A percentile compares a stretch with the other conserved stretches of the same genome.
Conservation (phyloP, 2,888 invertebrate species). For the Calameuta filiformis region DNA sequence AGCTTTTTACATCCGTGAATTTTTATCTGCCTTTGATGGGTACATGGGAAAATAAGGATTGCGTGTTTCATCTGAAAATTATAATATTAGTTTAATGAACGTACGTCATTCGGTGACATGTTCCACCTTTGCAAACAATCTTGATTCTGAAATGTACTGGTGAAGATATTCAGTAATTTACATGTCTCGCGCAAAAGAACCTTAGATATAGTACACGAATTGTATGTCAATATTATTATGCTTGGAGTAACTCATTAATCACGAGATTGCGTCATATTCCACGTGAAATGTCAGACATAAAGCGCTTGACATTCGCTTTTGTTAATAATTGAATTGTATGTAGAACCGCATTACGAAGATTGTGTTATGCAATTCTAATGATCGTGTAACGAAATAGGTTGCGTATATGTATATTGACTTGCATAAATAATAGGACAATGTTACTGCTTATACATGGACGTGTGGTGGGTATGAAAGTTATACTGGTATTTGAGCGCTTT, state of each 20-base stretch:
- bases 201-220: not conserved
- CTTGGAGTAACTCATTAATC: not conserved
- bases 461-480: not conserved
- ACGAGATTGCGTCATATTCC: not conserved
- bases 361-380: not conserved
- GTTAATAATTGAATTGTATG: not conserved
- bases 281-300: not conserved
- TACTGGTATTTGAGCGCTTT: not conserved
- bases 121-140: too few species aligned
- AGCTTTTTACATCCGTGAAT: not conserved
- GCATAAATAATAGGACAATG: not conserved
- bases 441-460: not conserved
- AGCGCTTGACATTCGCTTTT: not conserved
- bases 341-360: not conserved
- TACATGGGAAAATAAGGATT: not conserved
- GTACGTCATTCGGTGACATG: too few species aligned
- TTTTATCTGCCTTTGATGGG: not conserved
- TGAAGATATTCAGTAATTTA: not conserved
- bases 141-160: too few species aligned
- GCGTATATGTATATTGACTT: not conserved
- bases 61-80: not conserved
- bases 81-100: too few species aligned
- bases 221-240: not conserved
- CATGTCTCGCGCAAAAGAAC: not conserved
- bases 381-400: not conserved